Evolutionary conservation across 2,797 vertebrate genomes (phyloP), one percentile per base, ranked within the genome.

Genomic region (Chaenodraco wilsoni): DNA sequence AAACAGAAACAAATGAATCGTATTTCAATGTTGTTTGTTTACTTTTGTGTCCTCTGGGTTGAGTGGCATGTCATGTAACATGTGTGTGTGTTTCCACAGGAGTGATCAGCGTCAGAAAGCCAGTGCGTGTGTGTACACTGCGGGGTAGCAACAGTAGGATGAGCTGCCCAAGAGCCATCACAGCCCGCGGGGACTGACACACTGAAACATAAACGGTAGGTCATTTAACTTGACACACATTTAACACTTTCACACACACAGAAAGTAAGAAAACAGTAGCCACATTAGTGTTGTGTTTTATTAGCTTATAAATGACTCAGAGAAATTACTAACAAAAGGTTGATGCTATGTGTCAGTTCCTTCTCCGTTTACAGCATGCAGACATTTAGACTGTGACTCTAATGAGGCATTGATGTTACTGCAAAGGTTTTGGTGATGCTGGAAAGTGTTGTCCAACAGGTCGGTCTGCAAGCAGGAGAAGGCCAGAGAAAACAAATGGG

Each of bases 131-230:
- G 72, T 70, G 63, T 60, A 69, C 60, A 69, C 74, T 55, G 69
- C 69, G 61, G 83, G 85, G 80, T 72, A 82, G 84, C 82, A 60
- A 87, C 79, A 74, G 74, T 87, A 91, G 82, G 77, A 94, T 93
- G 90, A 90, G 77, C 80, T 75, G 74, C 82, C 85, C 76, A 46
- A 51, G 64, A 88, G 76, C 72, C 66, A 60, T 78, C 75, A 48
- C 87, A 82, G 76, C 90, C 86, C 78, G 74, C 61, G 50, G 90
- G 83, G 89, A 92, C 87, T 94, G 84, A 94, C 72, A 82, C 81
- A 83, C 85, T 16, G 46, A 80, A 88, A 60, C 88, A 82, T 81
- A 84, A 82, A 90, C 84, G 58, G 92, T 90, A 94, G 95, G 95
- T 95, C 93, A 87, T 55, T 46, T 57, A 37, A 37, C 23, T 33